Base-by-base conservation (phyloP, 2,888 invertebrate genomes). In the Creontiades dilutus region DNA sequence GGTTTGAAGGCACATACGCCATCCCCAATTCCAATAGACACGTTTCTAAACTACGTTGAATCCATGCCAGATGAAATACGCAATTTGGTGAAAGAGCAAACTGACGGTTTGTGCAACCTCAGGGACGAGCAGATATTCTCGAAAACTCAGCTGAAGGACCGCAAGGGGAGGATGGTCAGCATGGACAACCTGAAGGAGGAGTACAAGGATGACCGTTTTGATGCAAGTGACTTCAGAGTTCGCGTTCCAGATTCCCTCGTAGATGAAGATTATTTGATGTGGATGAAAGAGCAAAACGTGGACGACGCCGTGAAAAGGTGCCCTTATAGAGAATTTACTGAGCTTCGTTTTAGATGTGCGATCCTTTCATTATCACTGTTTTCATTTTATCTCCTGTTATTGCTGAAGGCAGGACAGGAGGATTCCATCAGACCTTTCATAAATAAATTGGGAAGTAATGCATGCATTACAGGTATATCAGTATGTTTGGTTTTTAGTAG, bases 241-340 rank as follows among this genome's bases (percentile, higher is more conserved):
- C 57, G 61, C 7, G 85, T 61, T 0, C 85, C 55, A 9, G 57
- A 85, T 12, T 9, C 27, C 0, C 16, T 61, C 14, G 14, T 85
- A 5, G 82, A 47, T 16, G 85, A 85, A 85, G 37, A 57, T 9
- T 23, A 85, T 85, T 28, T 85, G 23, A 85, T 61, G 48, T 27
- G 52, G 55, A 47, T 82, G 11, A 82, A 82, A 19, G 52, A 82
- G 16, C 82, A 52, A 23, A 48, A 82, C 14, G 78, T 78, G 57
- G 86, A 86, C 48, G 68, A 86, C 16, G 75, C 68, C n/a, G 86
- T 47, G 14, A 75, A 48, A 46, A 85, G 85, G 37, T 85, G 52
- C 3, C 5, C 13, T 37, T 37, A 37, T 37, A 4, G 37, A 37
- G 37, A 37, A 7, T 37, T 37, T 37, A n/a, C 7, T 37, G 37